Base-by-base conservation (phyloP, 2,113 vertebrate species). In the Siniperca knerii region DNA sequence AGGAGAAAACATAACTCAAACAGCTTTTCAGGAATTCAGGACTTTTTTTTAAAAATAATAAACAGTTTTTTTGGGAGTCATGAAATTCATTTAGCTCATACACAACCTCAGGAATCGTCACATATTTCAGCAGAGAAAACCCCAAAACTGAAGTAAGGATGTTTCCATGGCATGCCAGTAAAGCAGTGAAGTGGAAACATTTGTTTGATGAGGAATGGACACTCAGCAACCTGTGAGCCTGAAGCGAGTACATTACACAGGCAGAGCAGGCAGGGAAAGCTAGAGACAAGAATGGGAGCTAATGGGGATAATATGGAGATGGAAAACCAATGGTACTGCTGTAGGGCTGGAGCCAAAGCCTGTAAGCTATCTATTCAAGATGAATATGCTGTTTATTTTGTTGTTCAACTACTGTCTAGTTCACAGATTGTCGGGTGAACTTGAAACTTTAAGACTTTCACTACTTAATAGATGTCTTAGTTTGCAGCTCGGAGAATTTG, bases 271-370 rank as follows among this genome's bases (percentile, higher is more conserved):
- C 64, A 80, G 61, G 35, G 37, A 75, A 74, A 54, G 77, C 35
- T 12, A 29, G 46, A 77, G 80, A 75, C 74, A 44, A 67, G 87
- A 89, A 87, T 84, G 42, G 67, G 67, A 61, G 44, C 42, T 85
- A 86, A 92, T 82, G 71, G 83, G 82, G 77, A 84, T 58, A 79
- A 90, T 79, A 84, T 75, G 80, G 69, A 90, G 73, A 89, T 76
- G 11, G 69, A 15, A 83, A 83, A 88, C 58, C 79, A 84, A 87
- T 73, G 83, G 77, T 4, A 0, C 54, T 42, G 86, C 86, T 81
- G 9, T 2, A 44, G 70, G 81, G 83, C 58, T 40, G 50, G 12
- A 87, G 64, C 40, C 40, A 66, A 86, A 80, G 76, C 77, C 50
- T 66, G 21, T 8, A 42, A 29, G 75, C 40, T 21, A 65, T 89